Base-by-base conservation (phyloP, 2,888 invertebrate species). In the Melanchra persicariae region DNA sequence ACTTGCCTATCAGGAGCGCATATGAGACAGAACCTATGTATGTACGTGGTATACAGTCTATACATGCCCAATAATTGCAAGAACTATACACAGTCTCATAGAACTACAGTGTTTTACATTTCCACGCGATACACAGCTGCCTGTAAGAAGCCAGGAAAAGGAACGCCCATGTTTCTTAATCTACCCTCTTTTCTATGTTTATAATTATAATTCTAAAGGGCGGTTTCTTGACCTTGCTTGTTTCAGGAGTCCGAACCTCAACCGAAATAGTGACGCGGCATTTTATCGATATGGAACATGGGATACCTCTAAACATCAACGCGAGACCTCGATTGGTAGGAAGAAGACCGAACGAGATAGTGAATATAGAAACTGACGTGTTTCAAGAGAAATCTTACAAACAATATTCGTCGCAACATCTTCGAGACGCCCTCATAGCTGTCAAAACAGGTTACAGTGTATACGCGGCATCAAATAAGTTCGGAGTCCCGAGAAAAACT, bases 131-230 rank as follows among this genome's bases (percentile, higher is more conserved):
- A 45, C 7, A 63, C 80, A 87, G 79, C 88, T 82, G 84, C 82
- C 93, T 91, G 95, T 93, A 94, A 91, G 93, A 95, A 95, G 96
- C 94, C 92, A 94, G 95, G 96, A 95, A 95, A 95, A 95, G 95
- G 91, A 91, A 92, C 94, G 94, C 94, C 94, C 94, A 85, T 65
- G 79, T 83, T 79, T 81, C 80, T 78, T 81, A 30, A 66, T n/a
- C 58, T 61, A 71, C 72, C 76, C 58, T 70, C 40, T 77, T 52
- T 62, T 62, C 0, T 55, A 57, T 73, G 71, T 70, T 59, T 75
- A 59, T 75, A 69, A 47, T 77, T 70, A 57, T 72, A 58, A 69
- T 73, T 85, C 88, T 92, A 91, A 93, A 87, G 93, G 94, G 93
- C 92, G 83, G 71, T 89, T 92, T 93, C 93, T 93, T 92, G 89